phyloP scores from a whole-genome alignment of 2,797 vertebrate genomes.

The Notamacropus eugenii region DNA sequence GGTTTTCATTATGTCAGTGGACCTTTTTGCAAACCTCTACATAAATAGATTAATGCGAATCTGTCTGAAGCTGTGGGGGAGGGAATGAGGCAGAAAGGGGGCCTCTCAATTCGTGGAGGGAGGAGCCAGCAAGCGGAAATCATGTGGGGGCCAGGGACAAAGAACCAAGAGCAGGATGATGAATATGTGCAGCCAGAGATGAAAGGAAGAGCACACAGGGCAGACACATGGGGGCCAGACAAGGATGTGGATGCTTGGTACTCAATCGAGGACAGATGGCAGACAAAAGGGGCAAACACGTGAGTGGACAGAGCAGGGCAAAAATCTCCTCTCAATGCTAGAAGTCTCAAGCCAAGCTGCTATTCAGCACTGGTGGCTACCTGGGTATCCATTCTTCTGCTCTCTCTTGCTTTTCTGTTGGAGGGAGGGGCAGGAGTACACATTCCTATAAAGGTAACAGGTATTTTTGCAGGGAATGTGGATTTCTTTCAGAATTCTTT shows the following conservation, averaged over 20 bases:
- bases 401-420: not conserved
- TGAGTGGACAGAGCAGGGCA: not conserved
- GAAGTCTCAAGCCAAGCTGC: not conserved
- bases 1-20: not conserved
- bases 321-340: not conserved
- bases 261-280: not conserved
- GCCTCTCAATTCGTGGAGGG: not conserved
- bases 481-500: not conserved
- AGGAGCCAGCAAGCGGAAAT: not conserved
- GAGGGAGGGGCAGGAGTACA: not conserved
- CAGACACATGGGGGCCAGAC: not conserved
- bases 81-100: not conserved
- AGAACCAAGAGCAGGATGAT: not conserved
- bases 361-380: not conserved
- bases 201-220: not conserved
- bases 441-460: not conserved
- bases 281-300: not conserved
- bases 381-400: not conserved
- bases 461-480: not conserved
- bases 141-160: not conserved
- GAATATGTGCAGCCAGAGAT: not conserved
- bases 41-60: not conserved
- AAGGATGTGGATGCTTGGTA: not conserved
- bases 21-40: not conserved
- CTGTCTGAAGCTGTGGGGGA: not conserved